These are phyloP conservation scores for Pseudorectes ferrugineus DNA, from an alignment of 2,113 vertebrate species.

Conservation along the genomic window DNA sequence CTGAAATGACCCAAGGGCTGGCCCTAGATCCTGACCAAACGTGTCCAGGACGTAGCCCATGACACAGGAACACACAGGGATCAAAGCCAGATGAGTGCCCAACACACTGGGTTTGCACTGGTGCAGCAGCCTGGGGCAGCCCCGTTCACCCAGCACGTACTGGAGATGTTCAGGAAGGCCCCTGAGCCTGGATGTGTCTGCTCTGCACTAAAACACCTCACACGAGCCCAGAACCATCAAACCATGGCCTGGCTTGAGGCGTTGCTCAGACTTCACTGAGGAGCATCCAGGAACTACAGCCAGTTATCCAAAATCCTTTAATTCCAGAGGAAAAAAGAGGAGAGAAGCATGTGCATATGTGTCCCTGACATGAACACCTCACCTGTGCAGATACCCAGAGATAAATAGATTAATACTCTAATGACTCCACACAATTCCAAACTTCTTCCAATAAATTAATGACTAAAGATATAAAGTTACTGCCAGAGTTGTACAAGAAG, in stretches of 20 bases:
- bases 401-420: not conserved
- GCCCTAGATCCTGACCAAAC: not conserved
- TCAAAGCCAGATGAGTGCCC: not conserved
- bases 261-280: not conserved
- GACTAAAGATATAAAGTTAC: not conserved
- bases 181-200: not conserved
- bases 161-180: not conserved
- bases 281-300: not conserved
- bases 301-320: not conserved
- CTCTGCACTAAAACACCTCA: not conserved
- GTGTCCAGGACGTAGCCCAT: accelerated
- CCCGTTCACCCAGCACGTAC: not conserved
- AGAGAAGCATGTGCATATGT: not conserved
- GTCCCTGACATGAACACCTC: not conserved
- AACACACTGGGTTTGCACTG: accelerated
- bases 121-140: not conserved
- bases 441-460: not conserved
- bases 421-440: not conserved
- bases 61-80: accelerated
- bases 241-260: not conserved
- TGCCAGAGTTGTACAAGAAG: not conserved
- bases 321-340: not conserved
- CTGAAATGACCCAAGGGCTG: not conserved
- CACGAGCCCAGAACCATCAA: not conserved
- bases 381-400: not conserved